Percentiles rank a stretch among this genome's conserved stretches.
These are phyloP conservation scores for Clarias fuscus DNA, from an alignment of 2,797 vertebrate species.

Conservation along the genomic window DNA sequence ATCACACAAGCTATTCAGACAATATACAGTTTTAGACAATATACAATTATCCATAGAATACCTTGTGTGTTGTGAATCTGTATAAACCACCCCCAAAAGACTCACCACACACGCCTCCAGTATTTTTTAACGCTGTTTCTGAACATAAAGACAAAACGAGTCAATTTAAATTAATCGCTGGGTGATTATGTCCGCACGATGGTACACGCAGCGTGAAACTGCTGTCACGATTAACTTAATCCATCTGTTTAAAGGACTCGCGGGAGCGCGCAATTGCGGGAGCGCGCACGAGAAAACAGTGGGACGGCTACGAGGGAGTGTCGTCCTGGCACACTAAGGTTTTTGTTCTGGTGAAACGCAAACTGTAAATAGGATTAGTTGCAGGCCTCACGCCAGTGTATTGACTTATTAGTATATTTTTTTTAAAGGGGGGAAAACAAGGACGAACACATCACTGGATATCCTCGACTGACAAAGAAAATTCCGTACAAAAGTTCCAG, in stretches of 20 bases:
- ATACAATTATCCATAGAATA: not conserved
- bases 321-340: too few species aligned
- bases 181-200: not conserved
- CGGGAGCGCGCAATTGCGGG: not conserved
- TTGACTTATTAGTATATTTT: not conserved
- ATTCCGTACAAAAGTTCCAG: constrained; percentile 1
- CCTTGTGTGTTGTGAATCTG: not conserved
- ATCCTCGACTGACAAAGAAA: not conserved
- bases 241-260: not conserved
- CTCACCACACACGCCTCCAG: not conserved
- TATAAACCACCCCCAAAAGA: not conserved
- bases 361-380: not conserved
- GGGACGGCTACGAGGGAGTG: not conserved
- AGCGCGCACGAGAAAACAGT: not conserved
- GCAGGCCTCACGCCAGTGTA: not conserved
- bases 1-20: too few species aligned
- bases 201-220: not conserved
- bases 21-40: not conserved
- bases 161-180: not conserved
- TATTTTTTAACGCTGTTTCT: not conserved
- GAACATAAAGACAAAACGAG: not conserved
- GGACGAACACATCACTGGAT: not conserved
- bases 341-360: not conserved
- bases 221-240: not conserved
- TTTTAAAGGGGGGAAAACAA: not conserved